Evolutionary conservation across 2,888 invertebrate species (phyloP).

Genomic region (Quadroppia sp.): DNA sequence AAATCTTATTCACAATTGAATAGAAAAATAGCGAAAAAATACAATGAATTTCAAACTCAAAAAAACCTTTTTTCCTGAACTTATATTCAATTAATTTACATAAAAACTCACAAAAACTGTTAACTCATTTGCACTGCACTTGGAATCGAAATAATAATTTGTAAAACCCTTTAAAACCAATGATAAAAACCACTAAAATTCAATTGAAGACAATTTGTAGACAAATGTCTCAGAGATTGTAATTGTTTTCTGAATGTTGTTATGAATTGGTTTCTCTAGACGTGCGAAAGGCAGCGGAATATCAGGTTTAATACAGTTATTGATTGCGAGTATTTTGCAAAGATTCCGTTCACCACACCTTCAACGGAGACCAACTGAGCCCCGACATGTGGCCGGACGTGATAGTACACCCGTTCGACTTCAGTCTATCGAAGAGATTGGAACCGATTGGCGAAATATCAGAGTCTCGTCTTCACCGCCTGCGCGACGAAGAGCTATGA

Average conservation of each 20-base stretch:
- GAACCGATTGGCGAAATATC: constrained; percentile 4
- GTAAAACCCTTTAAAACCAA: neutral
- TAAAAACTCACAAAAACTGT: too few species aligned
- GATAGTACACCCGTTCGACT: constrained; percentile 34
- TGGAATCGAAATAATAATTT: too few species aligned
- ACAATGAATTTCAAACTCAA: too few species aligned
- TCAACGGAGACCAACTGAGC: constrained; percentile 28
- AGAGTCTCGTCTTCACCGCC: constrained; percentile 36
- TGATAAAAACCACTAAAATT: neutral
- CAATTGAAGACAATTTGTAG: too few species aligned
- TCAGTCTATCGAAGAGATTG: constrained; percentile 30
- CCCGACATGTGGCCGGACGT: constrained; percentile 42
- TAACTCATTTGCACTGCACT: too few species aligned
- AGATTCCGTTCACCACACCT: constrained; percentile 28
- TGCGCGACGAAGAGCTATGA: constrained; percentile 47
- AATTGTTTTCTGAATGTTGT: constrained; percentile 15
- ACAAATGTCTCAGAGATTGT: neutral
- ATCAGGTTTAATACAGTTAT: constrained; percentile 35
- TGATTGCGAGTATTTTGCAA: constrained; percentile 37
- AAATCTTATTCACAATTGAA: too few species aligned
- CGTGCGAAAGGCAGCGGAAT: constrained; percentile 36
- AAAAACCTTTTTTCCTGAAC: too few species aligned
- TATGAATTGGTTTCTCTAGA: constrained; percentile 31
- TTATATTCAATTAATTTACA: too few species aligned
- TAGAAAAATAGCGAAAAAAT: too few species aligned